These are phyloP conservation scores for Trissolcus brochymenae DNA, from an alignment of 2,888 invertebrate species.

Conservation along the genomic window DNA sequence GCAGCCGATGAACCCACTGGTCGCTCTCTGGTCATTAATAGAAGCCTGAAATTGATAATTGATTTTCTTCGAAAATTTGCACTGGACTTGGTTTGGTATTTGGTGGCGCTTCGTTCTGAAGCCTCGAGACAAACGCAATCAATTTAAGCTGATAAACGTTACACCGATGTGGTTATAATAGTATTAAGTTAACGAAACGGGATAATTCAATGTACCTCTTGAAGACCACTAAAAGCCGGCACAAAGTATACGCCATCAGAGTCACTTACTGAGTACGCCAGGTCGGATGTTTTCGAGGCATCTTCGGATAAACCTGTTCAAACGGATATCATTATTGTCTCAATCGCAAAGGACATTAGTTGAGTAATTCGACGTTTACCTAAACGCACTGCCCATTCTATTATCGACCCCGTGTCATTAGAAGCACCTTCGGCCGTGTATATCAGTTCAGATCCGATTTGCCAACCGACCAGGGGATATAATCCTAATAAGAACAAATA, in stretches of 20 bases:
- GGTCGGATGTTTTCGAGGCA: conserved; percentile 81
- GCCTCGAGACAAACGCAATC: conserved; percentile 18
- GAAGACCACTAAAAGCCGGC: conserved; percentile 92
- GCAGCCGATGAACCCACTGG: conserved; percentile 88
- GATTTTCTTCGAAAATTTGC: conserved; percentile 14
- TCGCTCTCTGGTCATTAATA: conserved; percentile 90
- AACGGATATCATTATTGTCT: conserved; percentile 15
- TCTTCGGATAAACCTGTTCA: conserved; percentile 81
- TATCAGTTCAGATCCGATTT: conserved; percentile 79
- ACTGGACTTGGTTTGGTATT: background rate
- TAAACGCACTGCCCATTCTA: conserved; percentile 88
- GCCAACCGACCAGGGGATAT: conserved; percentile 96
- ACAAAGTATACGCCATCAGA: conserved; percentile 90
- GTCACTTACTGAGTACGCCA: conserved; percentile 83
- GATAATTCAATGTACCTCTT: conserved; percentile 78
- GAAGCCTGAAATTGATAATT: conserved; percentile 83
- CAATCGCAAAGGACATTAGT: conserved; percentile 24
- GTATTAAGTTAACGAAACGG: conserved; percentile 21
- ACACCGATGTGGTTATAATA: conserved; percentile 26
- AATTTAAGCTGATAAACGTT: conserved; percentile 31
- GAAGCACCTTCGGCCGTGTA: conserved; percentile 92
- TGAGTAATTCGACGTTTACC: conserved; percentile 76
- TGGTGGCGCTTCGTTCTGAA: conserved; percentile 5
- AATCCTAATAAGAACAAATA: conserved; percentile 78
- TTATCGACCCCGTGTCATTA: conserved; percentile 91